Percentiles rank a stretch among this genome's conserved stretches.
These are phyloP conservation scores for Corythornis vintsioides DNA, from an alignment of 2,113 vertebrate species.

Conservation along the genomic window DNA sequence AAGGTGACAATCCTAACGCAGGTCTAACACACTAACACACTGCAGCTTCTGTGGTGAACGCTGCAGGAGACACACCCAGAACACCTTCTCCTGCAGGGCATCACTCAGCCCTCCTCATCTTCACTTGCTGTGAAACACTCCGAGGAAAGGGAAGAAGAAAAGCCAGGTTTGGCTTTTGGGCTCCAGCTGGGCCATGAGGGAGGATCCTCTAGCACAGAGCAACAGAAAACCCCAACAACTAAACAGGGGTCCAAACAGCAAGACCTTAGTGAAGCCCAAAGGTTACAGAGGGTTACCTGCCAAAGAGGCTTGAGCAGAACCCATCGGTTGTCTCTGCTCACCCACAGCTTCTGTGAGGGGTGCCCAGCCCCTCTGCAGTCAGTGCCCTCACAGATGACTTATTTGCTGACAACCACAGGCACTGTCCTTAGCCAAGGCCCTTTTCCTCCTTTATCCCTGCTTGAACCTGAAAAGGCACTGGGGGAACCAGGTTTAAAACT, in stretches of 20 bases:
- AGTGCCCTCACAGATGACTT: not conserved
- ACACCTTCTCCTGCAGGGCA: not conserved
- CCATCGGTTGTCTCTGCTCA: accelerated
- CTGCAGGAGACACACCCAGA: not conserved
- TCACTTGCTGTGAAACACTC: not conserved
- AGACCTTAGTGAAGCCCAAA: not conserved
- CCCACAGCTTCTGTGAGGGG: not conserved
- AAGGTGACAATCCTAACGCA: not conserved
- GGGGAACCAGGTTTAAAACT: not conserved
- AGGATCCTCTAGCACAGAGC: not conserved
- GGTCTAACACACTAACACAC: accelerated
- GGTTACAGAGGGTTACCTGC: too few relatives aligned
- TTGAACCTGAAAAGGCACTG: not conserved
- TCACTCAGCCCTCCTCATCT: not conserved
- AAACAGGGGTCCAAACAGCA: accelerated
- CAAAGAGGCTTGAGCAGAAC: not conserved
- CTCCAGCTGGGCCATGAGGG: not conserved
- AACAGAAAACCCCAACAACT: not conserved
- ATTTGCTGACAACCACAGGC: not conserved
- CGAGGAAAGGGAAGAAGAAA: not conserved
- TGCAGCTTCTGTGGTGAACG: not conserved
- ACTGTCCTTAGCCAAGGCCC: not conserved
- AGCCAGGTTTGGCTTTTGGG: not conserved
- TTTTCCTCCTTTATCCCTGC: not conserved
- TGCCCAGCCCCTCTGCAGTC: too few relatives aligned